Percentiles rank a stretch among this genome's conserved stretches.
Conservation (phyloP, 1,140 invertebrate species). For the Pteromalus puparum region DNA sequence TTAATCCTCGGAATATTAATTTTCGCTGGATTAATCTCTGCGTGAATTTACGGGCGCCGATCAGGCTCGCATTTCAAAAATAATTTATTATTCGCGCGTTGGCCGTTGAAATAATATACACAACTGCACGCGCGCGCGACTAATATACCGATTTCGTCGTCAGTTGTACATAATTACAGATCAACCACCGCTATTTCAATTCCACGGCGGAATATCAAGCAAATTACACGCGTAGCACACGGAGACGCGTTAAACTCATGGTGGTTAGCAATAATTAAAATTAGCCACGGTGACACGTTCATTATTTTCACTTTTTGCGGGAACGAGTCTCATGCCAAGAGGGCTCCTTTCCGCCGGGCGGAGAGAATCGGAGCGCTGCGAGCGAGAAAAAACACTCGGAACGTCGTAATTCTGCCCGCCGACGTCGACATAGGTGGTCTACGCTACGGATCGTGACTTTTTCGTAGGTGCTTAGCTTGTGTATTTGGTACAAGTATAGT, state of each 20-base stretch:
- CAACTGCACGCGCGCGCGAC: neutral
- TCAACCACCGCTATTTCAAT: neutral
- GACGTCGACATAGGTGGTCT: neutral
- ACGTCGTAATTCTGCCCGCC: neutral
- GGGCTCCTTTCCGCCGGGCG: neutral
- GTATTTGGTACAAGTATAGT: too few species aligned
- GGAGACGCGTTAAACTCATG: too few species aligned
- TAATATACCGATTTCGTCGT: neutral
- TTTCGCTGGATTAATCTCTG: neutral
- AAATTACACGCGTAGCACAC: too few species aligned
- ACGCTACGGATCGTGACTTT: neutral
- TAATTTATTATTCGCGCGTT: neutral
- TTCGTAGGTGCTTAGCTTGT: neutral
- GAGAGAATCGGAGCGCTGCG: neutral
- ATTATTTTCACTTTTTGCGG: neutral
- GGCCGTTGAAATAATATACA: too few species aligned
- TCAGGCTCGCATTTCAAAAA: neutral
- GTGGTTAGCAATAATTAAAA: neutral
- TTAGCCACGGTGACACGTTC: neutral
- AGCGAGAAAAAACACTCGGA: neutral
- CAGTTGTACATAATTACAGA: neutral
- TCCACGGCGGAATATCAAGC: neutral
- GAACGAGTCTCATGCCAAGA: neutral
- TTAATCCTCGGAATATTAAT: neutral
- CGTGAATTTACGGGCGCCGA: neutral